Percentiles rank a stretch among this genome's conserved stretches.
Conservation (phyloP, 2,797 vertebrate genomes). For the Vespertilio murinus region DNA sequence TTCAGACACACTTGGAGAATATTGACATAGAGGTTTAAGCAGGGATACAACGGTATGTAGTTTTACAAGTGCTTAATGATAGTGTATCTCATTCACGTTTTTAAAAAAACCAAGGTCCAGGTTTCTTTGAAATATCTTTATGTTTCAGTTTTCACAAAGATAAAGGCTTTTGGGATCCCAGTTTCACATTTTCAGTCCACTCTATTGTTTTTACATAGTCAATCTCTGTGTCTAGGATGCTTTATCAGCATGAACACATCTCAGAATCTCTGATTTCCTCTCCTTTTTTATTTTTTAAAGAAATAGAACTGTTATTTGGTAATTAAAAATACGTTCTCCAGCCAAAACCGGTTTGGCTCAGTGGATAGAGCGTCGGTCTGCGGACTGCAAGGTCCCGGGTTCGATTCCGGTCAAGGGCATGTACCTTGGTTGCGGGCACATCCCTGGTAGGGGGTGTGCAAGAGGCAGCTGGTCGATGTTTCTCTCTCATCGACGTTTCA, state of each 20-base stretch:
- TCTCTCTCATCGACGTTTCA: no score
- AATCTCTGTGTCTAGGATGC: not conserved
- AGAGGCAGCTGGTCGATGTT: no score
- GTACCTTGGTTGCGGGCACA: no score
- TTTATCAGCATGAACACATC: not conserved
- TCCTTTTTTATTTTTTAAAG: not conserved
- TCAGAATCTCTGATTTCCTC: not conserved
- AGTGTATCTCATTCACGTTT: not conserved
- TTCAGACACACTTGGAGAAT: not conserved
- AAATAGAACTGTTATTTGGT: not conserved
- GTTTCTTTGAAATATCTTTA: slow-evolving; percentile 2
- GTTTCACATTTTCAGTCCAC: slow-evolving; percentile 1
- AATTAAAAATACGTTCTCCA: not conserved
- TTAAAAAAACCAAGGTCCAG: not conserved
- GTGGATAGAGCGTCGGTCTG: no score
- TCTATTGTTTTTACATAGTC: not conserved
- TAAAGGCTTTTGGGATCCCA: not conserved
- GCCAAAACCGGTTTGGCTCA: no score
- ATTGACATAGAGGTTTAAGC: not conserved
- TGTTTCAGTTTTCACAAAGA: not conserved
- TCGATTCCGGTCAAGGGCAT: no score
- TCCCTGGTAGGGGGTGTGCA: no score
- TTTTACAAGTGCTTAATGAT: not conserved
- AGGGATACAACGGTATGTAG: not conserved
- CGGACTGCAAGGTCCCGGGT: no score